These are phyloP conservation scores for Pogonocherus hispidulus DNA, from an alignment of 2,888 invertebrate genomes.

Conservation along the genomic window DNA sequence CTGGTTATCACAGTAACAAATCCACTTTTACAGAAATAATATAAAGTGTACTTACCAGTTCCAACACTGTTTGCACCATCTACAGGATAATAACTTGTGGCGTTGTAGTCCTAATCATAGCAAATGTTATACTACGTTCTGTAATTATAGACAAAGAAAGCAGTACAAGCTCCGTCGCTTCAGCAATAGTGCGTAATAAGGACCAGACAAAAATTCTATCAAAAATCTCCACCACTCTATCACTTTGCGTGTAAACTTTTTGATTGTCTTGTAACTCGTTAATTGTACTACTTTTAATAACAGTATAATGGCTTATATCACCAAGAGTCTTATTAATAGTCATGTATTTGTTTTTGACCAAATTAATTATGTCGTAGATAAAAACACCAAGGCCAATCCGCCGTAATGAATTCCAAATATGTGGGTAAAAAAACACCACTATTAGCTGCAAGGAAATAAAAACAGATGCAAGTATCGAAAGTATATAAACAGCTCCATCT, in stretches of 20 bases:
- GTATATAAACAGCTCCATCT: neutral
- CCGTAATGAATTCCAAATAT: neutral
- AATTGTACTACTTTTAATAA: neutral
- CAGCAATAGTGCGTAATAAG: neutral
- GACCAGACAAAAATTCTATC: neutral
- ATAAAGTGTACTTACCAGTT: neutral
- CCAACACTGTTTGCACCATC: neutral
- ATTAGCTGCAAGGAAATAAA: neutral
- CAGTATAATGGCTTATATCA: neutral
- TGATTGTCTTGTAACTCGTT: neutral
- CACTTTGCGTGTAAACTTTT: neutral
- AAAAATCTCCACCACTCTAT: neutral
- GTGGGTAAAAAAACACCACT: neutral
- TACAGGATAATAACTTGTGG: neutral
- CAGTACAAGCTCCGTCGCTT: neutral
- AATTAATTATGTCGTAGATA: neutral
- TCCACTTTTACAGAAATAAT: too few species aligned
- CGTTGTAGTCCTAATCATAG: neutral
- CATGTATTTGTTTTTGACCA: neutral
- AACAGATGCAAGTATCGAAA: neutral
- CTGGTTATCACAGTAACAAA: too few species aligned
- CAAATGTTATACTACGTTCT: neutral
- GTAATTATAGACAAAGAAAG: neutral
- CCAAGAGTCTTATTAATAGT: neutral
- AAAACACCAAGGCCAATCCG: neutral